These are phyloP conservation scores for Gymnorhina tibicen DNA, from an alignment of 2,113 vertebrate genomes.

Conservation along the genomic window DNA sequence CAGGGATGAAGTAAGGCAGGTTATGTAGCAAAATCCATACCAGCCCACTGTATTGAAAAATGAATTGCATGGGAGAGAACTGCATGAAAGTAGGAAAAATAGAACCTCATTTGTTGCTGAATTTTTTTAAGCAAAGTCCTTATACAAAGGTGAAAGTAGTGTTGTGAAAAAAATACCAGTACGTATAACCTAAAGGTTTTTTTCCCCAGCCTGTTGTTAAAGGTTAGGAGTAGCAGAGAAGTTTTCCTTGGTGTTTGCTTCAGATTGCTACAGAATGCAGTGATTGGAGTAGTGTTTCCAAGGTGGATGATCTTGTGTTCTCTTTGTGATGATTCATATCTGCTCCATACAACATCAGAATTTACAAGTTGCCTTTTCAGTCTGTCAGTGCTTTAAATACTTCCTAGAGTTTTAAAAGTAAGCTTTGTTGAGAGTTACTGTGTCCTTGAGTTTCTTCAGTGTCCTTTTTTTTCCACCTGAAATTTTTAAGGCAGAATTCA, in stretches of 20 bases:
- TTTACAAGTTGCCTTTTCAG: neutral
- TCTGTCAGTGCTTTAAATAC: neutral
- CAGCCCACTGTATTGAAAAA: neutral
- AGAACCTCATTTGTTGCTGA: neutral
- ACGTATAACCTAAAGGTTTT: accelerated
- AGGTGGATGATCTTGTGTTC: neutral
- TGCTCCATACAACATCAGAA: neutral
- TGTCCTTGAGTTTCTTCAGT: neutral
- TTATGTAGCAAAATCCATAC: neutral
- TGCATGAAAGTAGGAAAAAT: neutral
- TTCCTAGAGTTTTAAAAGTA: neutral
- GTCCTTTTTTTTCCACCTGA: neutral
- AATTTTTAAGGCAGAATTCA: neutral
- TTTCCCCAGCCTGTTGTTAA: neutral
- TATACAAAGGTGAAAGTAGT: neutral
- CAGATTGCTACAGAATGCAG: neutral
- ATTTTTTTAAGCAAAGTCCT: neutral
- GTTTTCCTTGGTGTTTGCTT: neutral
- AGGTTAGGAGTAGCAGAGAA: neutral
- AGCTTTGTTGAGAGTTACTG: neutral
- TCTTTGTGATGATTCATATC: neutral
- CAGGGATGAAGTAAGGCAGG: neutral
- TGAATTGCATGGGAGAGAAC: neutral
- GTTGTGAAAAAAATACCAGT: neutral
- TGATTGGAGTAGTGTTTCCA: neutral